Base-by-base conservation (phyloP, 2,113 vertebrate genomes). In the Sebastes schlegelii region DNA sequence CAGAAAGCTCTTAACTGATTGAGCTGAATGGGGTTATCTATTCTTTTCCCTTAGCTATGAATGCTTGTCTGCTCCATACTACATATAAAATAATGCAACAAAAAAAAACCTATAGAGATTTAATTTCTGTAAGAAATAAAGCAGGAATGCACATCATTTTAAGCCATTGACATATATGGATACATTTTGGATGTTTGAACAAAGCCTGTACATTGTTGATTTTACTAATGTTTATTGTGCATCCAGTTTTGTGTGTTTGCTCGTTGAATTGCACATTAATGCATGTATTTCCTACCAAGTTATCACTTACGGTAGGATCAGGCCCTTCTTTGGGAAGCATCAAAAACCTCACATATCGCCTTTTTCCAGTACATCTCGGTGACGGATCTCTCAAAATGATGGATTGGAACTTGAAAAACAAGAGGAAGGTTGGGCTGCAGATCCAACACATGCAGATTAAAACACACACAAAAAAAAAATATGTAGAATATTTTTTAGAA, bases 191-290 rank as follows among this genome's bases (percentile, higher is more conserved):
- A 86, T 12, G 19, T 80, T 74, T 77, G 51, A 83, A 84, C 67
- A 85, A 72, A 87, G 77, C 81, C 61, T 84, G 86, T 82, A 84
- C 52, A 85, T 80, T 89, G 51, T 87, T 83, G 74, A 60, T 79
- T 87, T 90, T 57, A 80, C 61, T 83, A 77, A 86, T 86, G 69
- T 91, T 87, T 80, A 58, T 91, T 77, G 67, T 88, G 88, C 80
- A 83, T 85, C 70, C 74, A 8, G 48, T 75, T 90, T 73, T 87
- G 79, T 86, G 85, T 90, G 77, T 91, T 86, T 88, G 83, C 86
- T 89, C 14, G 80, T 87, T 90, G 77, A 91, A 88, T 81, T 89
- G 90, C 88, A 89, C 89, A 91, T 83, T 71, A 79, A 86, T 84
- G 86, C 89, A 91, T 89, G 84, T 70, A 58, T 80, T 61, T 70